These are phyloP conservation scores for Lasioglossum baleicum DNA, from an alignment of 1,140 invertebrate species.

Conservation along the genomic window DNA sequence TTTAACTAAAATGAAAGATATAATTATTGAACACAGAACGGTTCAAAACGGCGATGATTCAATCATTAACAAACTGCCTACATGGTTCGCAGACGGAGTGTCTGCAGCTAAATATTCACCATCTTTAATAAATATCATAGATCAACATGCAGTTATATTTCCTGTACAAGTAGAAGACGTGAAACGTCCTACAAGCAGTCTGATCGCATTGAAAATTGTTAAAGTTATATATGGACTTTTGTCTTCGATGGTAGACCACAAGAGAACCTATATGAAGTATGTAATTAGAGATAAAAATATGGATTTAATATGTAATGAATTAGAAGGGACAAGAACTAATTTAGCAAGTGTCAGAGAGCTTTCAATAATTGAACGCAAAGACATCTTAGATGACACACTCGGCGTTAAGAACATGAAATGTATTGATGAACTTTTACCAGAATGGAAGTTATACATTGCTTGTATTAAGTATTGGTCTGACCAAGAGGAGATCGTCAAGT, in stretches of 20 bases:
- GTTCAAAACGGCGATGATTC: background rate
- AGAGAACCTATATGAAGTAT: constrained; percentile 72
- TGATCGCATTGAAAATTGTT: constrained; percentile 83
- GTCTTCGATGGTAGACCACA: constrained; percentile 69
- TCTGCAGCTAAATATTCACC: constrained; percentile 81
- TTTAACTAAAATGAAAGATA: background rate
- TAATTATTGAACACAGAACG: background rate
- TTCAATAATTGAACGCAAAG: constrained; percentile 58
- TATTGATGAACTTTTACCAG: constrained; percentile 80
- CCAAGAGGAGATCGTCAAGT: constrained; percentile 73
- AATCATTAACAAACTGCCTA: constrained; percentile 73
- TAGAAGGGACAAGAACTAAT: constrained; percentile 72
- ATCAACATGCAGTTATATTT: constrained; percentile 83
- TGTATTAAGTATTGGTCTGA: constrained; percentile 85
- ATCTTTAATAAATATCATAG: constrained; percentile 85
- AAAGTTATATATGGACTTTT: constrained; percentile 85
- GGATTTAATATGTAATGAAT: constrained; percentile 60
- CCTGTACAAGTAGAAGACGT: constrained; percentile 88
- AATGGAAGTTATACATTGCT: constrained; percentile 84
- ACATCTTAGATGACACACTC: constrained; percentile 78
- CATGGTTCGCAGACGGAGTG: constrained; percentile 84
- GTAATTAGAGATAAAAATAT: constrained; percentile 71
- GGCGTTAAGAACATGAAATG: constrained; percentile 70
- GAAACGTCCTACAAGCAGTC: constrained; percentile 81
- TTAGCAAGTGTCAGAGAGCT: constrained; percentile 71